Evolutionary conservation across 2,113 vertebrate genomes (phyloP), one percentile per base, ranked within the genome.

Genomic region (Neodon shergylaensis): DNA sequence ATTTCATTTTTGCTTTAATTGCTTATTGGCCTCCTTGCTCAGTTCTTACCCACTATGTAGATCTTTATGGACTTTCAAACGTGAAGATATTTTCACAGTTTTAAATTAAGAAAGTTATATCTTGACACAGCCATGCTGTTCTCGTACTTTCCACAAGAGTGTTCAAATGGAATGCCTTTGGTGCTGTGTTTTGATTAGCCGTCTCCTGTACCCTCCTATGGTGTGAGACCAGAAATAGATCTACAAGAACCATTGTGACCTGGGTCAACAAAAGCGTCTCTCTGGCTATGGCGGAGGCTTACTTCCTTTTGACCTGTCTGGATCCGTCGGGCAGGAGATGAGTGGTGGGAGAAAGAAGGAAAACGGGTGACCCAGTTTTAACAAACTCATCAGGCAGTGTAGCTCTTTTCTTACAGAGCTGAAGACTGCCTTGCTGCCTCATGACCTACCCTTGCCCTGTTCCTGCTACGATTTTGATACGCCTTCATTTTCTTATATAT

Each of bases 61-160:
- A 52, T 90, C 49, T 92, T 68, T 74, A 87, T 19, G 17, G n/a
- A 94, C 70, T 68, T 95, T 79, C 47, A 94, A 77, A 92, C 4
- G 63, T 49, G 17, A 94, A 68, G 92, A 49, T 12, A 96, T 79
- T 95, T 95, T 83, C 66, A 70, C 68, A 78, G 0, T 74, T 92
- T 81, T 88, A 91, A 90, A 44, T 84, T 24, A 89, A 91, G 65
- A 92, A 89, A 92, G 86, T 10, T 85, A 95, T 96, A 96, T 94
- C 91, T 85, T 92, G 65, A 88, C 49, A 11, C 36, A 82, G 52
- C 26, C n/a, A 44, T 73, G 84, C 52, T 63, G 65, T 19, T 85
- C 54, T 68, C 31, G 19, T 91, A 70, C 16, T 58, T 96, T 97
- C 92, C 31, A 58, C 31, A 63, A 5, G 92, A 44, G 42, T 93